phyloP scores from a whole-genome alignment of 2,797 vertebrate species.

The Sarcophilus harrisii region DNA sequence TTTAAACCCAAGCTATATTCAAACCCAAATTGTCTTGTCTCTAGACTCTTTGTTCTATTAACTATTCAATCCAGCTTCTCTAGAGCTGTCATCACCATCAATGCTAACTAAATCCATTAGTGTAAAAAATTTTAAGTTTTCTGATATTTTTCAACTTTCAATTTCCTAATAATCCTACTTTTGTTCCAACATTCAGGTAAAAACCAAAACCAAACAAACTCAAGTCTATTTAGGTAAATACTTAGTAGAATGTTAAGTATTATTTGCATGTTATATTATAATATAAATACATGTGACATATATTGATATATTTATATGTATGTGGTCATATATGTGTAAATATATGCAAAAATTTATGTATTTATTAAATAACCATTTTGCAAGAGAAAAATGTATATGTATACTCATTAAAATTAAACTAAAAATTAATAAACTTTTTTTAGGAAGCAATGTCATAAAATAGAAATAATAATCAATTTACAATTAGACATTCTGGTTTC shows the following conservation, averaged over 20 bases:
- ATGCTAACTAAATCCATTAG: neutral
- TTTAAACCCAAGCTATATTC: neutral
- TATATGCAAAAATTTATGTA: neutral
- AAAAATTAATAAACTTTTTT: neutral
- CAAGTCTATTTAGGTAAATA: neutral
- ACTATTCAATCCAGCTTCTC: neutral
- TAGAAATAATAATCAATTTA: neutral
- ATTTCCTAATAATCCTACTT: neutral
- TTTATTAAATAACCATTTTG: too few species aligned
- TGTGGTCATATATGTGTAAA: neutral
- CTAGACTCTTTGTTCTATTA: neutral
- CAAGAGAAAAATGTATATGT: too few species aligned
- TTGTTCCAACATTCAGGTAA: neutral
- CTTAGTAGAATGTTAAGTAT: neutral
- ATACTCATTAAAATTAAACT: neutral
- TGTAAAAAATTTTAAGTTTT: neutral
- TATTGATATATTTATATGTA: neutral
- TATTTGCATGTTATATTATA: too few species aligned
- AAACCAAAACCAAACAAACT: neutral
- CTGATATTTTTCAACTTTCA: neutral
- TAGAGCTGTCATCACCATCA: neutral
- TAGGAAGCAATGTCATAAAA: neutral
- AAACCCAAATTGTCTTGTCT: neutral
- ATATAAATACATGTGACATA: too few species aligned
- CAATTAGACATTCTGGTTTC: neutral